Evolutionary conservation across 2,888 invertebrate species (phyloP), one percentile per base, ranked within the genome.

Genomic region (Bellardia pandia): DNA sequence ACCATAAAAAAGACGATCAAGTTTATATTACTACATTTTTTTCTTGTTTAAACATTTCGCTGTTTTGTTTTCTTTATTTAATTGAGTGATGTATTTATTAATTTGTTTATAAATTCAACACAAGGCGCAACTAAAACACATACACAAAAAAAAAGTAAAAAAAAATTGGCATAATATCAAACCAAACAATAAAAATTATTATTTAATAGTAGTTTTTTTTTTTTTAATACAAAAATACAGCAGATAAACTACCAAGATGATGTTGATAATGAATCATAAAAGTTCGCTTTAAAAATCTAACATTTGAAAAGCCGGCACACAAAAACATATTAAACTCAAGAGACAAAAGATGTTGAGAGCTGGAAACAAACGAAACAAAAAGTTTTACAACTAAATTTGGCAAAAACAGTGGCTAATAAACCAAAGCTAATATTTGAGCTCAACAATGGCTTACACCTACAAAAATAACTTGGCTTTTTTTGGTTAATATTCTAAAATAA

Each of bases 21-120:
- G 33, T n/a, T 37, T 37, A 8, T 37, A 40, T 62, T n/a, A 37
- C 33, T 14, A 45, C 13, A 56, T 56, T 23, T 23, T 56, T 56
- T 23, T 51, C 7, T 51, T 51, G n/a, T 3, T 51, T 56, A 56
- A 16, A 23, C 23, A 9, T 23, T 56, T 23, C 16, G 11, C 33
- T 40, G 33, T 62, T 8, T 62, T 37, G 13, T 62, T 69, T 69
- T 51, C n/a, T 69, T 48, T 68, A 42, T 68, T 42, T 42, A 33
- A 45, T 40, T 56, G 64, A 68, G 40, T 78, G 66, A 78, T 78
- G 58, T 78, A 45, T 68, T 60, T 60, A 78, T 71, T 69, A 78
- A 69, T 71, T 79, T 71, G 66, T 80, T 80, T 72, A 74, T 56
- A 64, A 74, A 80, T 80, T 74, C 80, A 80, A 74, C 42, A 56